Evolutionary conservation across 2,888 invertebrate species (phyloP), one percentile per base, ranked within the genome.

Genomic region (Aelia acuminata): DNA sequence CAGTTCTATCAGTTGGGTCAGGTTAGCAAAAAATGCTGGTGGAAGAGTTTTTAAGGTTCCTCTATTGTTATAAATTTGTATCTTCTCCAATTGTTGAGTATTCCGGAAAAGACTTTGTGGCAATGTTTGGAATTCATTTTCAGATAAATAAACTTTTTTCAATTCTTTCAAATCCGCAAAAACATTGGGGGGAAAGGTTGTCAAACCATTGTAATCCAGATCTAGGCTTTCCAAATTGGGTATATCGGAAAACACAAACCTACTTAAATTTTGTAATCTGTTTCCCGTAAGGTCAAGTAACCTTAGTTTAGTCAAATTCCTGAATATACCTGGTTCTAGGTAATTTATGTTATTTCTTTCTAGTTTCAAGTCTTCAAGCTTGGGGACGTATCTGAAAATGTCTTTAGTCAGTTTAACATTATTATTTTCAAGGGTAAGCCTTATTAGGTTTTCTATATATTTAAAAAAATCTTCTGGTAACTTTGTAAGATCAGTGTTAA

Each of bases 221-320:
- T 96, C 96, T 89, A 97, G 93, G 90, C 94, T 94, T 90, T 94
- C 93, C 8, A 97, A 92, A 0, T 94, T 94, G 49, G 93, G 92
- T 4, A 95, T 93, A 84, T 95, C 94, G 50, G 94, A 93, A 91
- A 96, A 96, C 89, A 94, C 93, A 89, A 94, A 93, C 89, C 94
- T 93, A n/a, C 94, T 93, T 63, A 96, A 93, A 92, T 94, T 94
- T 43, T 93, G 94, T 88, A 97, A 92, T 90, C 94, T 94, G 91
- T 96, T 97, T 91, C 94, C 94, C 94, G 95, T 95, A 50, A 96
- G 92, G 91, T 95, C 95, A 87, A 97, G 92, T 85, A 94, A 93
- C 88, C 93, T 92, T 89, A 96, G 92, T 90, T 94, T 93, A 87
- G 93, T 93, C 90, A 95, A 93, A 91, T 94, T 94, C 53, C 93